A percentile compares a stretch with the other conserved stretches of the same genome.
Conservation (phyloP, 1,140 invertebrate genomes). For the Uloborus diversus region DNA sequence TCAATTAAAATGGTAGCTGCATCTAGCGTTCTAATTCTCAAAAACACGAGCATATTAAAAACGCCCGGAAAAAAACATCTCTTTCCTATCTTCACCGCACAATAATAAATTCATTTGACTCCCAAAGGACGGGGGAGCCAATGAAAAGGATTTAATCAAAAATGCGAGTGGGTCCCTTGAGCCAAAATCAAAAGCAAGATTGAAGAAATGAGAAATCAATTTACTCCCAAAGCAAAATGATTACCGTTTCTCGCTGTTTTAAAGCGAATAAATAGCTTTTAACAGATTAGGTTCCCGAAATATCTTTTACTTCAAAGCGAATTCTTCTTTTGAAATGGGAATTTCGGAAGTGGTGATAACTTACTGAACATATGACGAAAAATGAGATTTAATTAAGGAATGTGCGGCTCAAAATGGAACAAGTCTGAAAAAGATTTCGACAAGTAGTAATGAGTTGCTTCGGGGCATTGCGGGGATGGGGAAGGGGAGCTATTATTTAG, state of each 20-base stretch:
- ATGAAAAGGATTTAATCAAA: conserved; percentile 51
- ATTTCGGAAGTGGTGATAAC: not conserved
- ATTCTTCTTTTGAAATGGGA: not conserved
- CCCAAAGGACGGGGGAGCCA: conserved; percentile 17
- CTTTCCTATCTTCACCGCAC: too few species aligned
- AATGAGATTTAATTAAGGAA: not conserved
- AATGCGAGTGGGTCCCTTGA: conserved; percentile 15
- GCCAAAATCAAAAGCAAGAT: conserved; percentile 40
- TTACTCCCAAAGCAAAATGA: conserved; percentile 32
- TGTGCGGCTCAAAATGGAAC: not conserved
- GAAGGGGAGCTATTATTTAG: too few species aligned
- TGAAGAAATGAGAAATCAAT: conserved; percentile 44
- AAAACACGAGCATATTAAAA: too few species aligned
- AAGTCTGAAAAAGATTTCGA: too few species aligned
- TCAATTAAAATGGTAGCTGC: too few species aligned
- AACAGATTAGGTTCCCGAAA: conserved; percentile 23
- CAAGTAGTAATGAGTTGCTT: too few species aligned
- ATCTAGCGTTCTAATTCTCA: too few species aligned
- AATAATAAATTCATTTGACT: conserved; percentile 42
- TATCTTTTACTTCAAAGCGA: conserved; percentile 23
- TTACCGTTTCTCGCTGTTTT: conserved; percentile 31
- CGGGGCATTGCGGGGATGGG: too few species aligned
- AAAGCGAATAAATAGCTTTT: conserved; percentile 46
- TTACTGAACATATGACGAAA: not conserved
- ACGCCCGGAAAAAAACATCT: too few species aligned